phyloP scores from a whole-genome alignment of 2,797 vertebrate species.

The Sebastes glaucus region DNA sequence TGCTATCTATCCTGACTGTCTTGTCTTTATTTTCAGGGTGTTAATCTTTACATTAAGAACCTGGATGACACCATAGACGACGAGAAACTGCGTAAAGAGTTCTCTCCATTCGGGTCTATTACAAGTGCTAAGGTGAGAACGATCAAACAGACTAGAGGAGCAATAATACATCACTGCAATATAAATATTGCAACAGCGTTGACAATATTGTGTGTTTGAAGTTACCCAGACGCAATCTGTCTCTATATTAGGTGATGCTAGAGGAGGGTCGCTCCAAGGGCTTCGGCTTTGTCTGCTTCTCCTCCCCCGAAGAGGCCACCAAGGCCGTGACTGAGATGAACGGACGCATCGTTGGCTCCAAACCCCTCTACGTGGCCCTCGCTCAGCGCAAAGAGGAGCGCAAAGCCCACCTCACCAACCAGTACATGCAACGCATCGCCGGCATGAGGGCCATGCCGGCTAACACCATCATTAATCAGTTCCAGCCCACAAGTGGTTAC shows the following conservation, averaged over 20 bases:
- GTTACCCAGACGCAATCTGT: neutral
- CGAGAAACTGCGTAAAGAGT: constrained; percentile 97
- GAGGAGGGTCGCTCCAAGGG: constrained; percentile 98
- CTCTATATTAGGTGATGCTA: constrained; percentile 90
- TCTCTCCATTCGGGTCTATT: constrained; percentile 97
- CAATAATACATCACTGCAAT: neutral
- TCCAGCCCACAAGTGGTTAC: constrained; percentile 96
- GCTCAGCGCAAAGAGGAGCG: constrained; percentile 98
- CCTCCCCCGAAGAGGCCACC: constrained; percentile 97
- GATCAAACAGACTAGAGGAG: neutral
- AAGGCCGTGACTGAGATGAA: constrained; percentile 99
- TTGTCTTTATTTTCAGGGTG: constrained; percentile 85
- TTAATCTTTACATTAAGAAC: constrained; percentile 99
- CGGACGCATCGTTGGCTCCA: constrained; percentile 97
- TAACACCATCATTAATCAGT: constrained; percentile 97
- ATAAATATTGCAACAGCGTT: neutral
- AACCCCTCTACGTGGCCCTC: constrained; percentile 95
- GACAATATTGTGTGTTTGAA: neutral
- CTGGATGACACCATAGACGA: constrained; percentile 98
- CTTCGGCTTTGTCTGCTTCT: constrained; percentile 99
- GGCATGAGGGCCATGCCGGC: constrained; percentile 98
- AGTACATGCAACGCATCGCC: constrained; percentile 99
- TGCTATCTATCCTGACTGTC: neutral
- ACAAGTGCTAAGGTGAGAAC: constrained; percentile 93
- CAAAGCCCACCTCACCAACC: constrained; percentile 97